Evolutionary conservation across 2,888 invertebrate genomes (phyloP).

Genomic region (Heliconius erato): DNA sequence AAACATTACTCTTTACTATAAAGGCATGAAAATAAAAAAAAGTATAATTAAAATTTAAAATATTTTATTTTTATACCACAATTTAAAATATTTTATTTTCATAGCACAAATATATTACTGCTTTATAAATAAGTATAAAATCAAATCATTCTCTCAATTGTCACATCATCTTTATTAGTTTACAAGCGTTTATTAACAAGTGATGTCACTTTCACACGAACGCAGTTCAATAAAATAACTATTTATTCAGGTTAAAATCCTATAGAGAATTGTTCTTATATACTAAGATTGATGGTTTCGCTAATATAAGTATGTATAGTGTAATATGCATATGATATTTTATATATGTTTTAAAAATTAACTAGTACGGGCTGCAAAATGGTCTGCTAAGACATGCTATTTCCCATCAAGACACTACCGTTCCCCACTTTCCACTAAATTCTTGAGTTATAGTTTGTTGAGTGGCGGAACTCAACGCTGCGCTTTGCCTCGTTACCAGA

Average conservation of each 20-base stretch:
- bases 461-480: neutral
- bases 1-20: no score
- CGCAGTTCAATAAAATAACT: slow-evolving; percentile 52
- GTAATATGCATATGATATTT: neutral
- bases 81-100: no score
- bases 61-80: no score
- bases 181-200: slow-evolving; percentile 43
- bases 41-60: no score
- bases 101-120: neutral
- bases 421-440: neutral
- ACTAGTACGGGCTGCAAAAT: no score
- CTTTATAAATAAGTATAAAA: slow-evolving; percentile 7
- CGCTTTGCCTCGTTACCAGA: neutral
- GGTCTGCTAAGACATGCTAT: no score
- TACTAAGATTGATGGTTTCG: slow-evolving; percentile 23
- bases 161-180: slow-evolving; percentile 29
- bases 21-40: no score
- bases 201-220: slow-evolving; percentile 45
- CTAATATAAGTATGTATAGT: neutral
- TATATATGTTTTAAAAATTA: neutral
- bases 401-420: no score
- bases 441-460: neutral
- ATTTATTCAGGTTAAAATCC: slow-evolving; percentile 55
- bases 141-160: slow-evolving; percentile 17
- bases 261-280: slow-evolving; percentile 30